These are phyloP conservation scores for Neomorphus geoffroyi DNA, from an alignment of 2,797 vertebrate genomes.

Conservation along the genomic window DNA sequence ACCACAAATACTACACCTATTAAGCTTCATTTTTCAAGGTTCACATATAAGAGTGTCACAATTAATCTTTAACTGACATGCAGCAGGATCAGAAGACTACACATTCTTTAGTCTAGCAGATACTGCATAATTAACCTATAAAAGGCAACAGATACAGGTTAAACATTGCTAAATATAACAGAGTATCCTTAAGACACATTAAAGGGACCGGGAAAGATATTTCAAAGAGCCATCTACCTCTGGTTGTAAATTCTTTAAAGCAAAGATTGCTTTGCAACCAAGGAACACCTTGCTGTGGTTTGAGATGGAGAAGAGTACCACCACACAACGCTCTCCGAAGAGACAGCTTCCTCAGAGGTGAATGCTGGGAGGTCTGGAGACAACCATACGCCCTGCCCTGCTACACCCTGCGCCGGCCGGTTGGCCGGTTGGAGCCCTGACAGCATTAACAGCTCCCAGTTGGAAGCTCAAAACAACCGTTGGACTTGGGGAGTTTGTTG, in stretches of 20 bases:
- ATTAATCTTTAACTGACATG: conserved; percentile 34
- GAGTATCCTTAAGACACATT: neutral
- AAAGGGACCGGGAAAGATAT: neutral
- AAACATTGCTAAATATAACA: conserved; percentile 28
- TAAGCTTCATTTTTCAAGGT: neutral
- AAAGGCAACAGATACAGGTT: conserved; percentile 43
- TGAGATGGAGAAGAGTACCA: neutral
- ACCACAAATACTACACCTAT: neutral
- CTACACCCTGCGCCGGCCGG: neutral
- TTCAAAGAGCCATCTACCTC: neutral
- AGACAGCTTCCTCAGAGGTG: neutral
- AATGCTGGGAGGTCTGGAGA: neutral
- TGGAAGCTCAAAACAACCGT: neutral
- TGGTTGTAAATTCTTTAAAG: neutral
- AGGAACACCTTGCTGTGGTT: neutral
- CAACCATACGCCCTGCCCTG: neutral
- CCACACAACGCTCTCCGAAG: rapidly evolving
- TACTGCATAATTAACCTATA: conserved; percentile 11
- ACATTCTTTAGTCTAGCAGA: neutral
- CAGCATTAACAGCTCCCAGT: neutral
- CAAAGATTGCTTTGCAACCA: neutral
- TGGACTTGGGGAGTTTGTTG: neutral
- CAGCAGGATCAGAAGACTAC: neutral
- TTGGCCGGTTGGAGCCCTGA: neutral
- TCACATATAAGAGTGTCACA: neutral